These are phyloP conservation scores for Callithrix jacchus DNA, from an alignment of 2,113 vertebrate species.

Conservation along the genomic window DNA sequence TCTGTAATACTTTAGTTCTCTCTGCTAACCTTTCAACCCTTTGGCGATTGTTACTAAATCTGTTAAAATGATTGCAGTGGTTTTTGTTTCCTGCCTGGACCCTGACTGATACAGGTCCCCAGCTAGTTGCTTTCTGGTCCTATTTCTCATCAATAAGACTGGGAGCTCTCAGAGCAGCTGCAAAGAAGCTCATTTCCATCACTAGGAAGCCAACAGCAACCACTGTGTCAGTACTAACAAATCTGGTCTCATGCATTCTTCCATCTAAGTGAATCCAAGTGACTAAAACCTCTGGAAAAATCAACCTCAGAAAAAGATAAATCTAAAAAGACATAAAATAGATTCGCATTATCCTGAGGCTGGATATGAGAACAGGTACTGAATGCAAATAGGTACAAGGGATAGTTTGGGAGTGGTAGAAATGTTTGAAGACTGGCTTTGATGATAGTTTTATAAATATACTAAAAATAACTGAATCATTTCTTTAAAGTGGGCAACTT, in stretches of 20 bases:
- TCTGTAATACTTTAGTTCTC: not conserved
- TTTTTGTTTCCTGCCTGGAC: not conserved
- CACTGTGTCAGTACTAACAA: not conserved
- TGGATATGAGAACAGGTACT: not conserved
- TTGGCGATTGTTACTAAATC: not conserved
- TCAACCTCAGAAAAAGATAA: not conserved
- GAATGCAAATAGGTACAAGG: not conserved
- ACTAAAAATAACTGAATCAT: not conserved
- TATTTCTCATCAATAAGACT: not conserved
- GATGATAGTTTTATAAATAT: not conserved
- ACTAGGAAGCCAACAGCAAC: not conserved
- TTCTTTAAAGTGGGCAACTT: not conserved
- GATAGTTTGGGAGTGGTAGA: not conserved
- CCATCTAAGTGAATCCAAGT: not conserved
- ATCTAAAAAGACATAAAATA: not conserved
- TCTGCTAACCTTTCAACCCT: not conserved
- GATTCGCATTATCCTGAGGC: not conserved
- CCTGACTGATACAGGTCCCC: not conserved
- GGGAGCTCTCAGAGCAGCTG: not conserved
- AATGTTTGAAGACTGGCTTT: not conserved
- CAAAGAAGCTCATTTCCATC: not conserved
- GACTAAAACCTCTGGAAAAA: not conserved
- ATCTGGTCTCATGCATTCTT: not conserved
- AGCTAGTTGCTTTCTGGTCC: not conserved
- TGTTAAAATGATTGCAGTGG: not conserved